A percentile compares a stretch with the other conserved stretches of the same genome.
Conservation (phyloP, 2,113 vertebrate genomes). For the Anguilla japonica region DNA sequence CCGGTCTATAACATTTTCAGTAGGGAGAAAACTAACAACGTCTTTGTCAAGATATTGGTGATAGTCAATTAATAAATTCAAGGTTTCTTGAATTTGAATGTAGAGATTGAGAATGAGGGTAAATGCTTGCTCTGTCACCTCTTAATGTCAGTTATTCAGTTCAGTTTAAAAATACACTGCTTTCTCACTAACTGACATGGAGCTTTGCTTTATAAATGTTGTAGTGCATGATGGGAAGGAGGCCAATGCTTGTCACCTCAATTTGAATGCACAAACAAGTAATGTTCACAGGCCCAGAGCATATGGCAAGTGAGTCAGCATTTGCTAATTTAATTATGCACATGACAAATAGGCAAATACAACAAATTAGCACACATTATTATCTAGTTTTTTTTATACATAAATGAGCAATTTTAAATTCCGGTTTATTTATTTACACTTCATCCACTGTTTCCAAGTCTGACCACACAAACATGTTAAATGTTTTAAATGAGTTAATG, state of each 20-base stretch:
- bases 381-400: neutral
- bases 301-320: constrained; percentile 11
- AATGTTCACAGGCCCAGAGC: constrained; percentile 1
- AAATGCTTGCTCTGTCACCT: neutral
- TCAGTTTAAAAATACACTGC: neutral
- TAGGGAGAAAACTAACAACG: neutral
- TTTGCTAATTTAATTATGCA: constrained; percentile 10
- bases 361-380: neutral
- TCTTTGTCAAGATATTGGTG: neutral
- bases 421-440: neutral
- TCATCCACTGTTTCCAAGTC: neutral
- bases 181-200: neutral
- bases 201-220: neutral
- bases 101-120: neutral
- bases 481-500: neutral
- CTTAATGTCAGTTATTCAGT: neutral
- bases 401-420: neutral
- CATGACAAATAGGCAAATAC: neutral
- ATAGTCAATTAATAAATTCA: neutral
- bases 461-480: neutral
- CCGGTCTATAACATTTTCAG: no score
- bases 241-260: neutral
- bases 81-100: neutral
- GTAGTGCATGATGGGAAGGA: neutral
- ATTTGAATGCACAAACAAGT: neutral